Percentiles rank a stretch among this genome's conserved stretches.
phyloP scores from a whole-genome alignment of 2,113 vertebrate species.

The Sterna hirundo region DNA sequence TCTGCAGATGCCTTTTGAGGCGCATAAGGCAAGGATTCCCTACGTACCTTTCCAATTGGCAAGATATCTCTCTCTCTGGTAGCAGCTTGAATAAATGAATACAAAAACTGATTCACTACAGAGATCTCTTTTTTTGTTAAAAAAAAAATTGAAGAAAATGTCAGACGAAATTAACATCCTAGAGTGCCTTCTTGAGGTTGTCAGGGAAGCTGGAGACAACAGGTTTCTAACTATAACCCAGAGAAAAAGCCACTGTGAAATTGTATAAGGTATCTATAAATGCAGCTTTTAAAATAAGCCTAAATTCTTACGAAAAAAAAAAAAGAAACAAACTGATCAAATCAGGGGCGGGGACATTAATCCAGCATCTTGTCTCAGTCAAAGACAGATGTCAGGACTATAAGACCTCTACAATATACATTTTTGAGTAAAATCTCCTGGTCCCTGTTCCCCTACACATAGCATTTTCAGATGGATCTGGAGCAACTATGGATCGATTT shows the following conservation, averaged over 20 bases:
- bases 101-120: neutral
- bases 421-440: neutral
- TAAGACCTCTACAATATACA: neutral
- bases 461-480: neutral
- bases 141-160: conserved; percentile 39
- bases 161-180: neutral
- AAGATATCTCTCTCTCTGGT: conserved; percentile 14
- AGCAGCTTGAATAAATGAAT: conserved; percentile 24
- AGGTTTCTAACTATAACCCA: neutral
- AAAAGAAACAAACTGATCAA: neutral
- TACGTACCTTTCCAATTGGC: neutral
- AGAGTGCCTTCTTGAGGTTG: neutral
- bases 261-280: neutral
- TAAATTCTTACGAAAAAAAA: neutral
- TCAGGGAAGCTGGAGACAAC: neutral
- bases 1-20: neutral
- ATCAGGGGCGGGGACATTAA: neutral
- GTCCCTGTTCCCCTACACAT: neutral
- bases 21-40: conserved; percentile 8
- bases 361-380: neutral
- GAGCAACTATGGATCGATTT: neutral
- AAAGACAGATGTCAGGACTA: neutral
- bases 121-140: neutral
- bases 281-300: neutral
- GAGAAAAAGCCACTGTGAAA: neutral